Evolutionary conservation across 2,888 invertebrate genomes (phyloP), one percentile per base, ranked within the genome.

Genomic region (Oconnorella tubifera): DNA sequence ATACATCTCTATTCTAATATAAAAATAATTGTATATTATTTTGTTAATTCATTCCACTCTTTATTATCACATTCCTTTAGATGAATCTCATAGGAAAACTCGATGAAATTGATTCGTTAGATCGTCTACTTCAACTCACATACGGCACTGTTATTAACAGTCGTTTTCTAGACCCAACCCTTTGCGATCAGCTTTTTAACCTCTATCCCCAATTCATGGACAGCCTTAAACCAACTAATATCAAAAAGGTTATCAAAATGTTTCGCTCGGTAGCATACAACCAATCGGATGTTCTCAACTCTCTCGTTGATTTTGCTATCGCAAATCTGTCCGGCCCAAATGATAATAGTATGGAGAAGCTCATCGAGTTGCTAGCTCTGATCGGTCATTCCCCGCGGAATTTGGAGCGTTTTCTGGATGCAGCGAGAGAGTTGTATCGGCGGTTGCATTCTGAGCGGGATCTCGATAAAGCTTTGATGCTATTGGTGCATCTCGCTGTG

Each of bases 221-320:
- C 2, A 53, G 59, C 19, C n/a, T 65, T n/a, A 63, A 31, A 14
- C 40, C 33, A 4, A 48, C 63, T 10, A 55, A 51, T 32, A n/a
- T 63, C 14, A 25, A 29, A 23, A 64, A 64, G 29, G 56, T 56
- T 23, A 32, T 55, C 1, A 53, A 65, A 58, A 40, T 64, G 27
- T 63, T 65, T 48, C 33, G 27, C 31, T 28, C 33, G 23, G 25
- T 65, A 31, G 51, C 32, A 33, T 70, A 67, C 63, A 61, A 65
- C 58, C 62, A 65, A 3, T 70, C 73, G 0, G 55, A 60, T 6
- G 59, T 72, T 27, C 66, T 62, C 25, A 70, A 73, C 33, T 64
- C 68, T 29, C 51, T 72, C 29, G 57, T 58, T 25, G 40, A 58
- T 6, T 65, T 62, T 50, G n/a, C 59, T 2, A 33, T 64, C 23